A percentile compares a stretch with the other conserved stretches of the same genome.
Evolutionary conservation across 1,140 invertebrate species (phyloP).

Genomic region (Trichogramma pretiosum): DNA sequence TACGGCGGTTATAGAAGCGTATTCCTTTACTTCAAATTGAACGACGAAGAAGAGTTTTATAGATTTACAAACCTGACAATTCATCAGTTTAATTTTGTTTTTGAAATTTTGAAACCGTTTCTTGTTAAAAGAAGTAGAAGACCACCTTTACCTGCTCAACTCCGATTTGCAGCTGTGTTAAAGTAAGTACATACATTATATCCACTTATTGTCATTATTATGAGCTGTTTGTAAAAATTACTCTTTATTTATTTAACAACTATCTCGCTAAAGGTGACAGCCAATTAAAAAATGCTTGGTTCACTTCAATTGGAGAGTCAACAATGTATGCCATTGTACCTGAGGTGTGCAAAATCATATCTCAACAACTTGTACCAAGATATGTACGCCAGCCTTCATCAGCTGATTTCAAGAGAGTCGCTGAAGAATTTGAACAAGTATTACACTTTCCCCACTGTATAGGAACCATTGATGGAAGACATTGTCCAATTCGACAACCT

Average conservation of each 20-base stretch:
- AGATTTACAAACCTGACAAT: background rate
- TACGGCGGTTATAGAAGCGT: background rate
- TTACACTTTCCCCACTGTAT: constrained; percentile 36
- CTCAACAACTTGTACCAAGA: background rate
- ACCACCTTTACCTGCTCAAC: background rate
- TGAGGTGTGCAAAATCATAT: background rate
- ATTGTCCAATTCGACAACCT: constrained; percentile 31
- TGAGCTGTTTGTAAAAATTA: background rate
- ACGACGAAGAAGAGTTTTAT: background rate
- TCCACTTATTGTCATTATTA: background rate
- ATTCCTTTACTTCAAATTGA: background rate
- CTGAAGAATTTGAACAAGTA: constrained; percentile 25
- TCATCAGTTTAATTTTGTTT: background rate
- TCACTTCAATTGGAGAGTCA: background rate
- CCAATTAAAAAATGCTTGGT: background rate
- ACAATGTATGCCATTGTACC: background rate
- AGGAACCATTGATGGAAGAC: constrained; percentile 33
- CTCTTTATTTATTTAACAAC: background rate
- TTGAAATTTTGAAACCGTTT: background rate
- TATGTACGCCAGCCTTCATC: background rate
- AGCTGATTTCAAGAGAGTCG: constrained; percentile 20
- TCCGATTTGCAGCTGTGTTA: background rate
- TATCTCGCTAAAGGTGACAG: background rate
- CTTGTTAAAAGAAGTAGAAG: background rate
- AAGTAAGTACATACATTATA: background rate